Base-by-base conservation (phyloP, 2,888 invertebrate species). In the Drosophila limbata region DNA sequence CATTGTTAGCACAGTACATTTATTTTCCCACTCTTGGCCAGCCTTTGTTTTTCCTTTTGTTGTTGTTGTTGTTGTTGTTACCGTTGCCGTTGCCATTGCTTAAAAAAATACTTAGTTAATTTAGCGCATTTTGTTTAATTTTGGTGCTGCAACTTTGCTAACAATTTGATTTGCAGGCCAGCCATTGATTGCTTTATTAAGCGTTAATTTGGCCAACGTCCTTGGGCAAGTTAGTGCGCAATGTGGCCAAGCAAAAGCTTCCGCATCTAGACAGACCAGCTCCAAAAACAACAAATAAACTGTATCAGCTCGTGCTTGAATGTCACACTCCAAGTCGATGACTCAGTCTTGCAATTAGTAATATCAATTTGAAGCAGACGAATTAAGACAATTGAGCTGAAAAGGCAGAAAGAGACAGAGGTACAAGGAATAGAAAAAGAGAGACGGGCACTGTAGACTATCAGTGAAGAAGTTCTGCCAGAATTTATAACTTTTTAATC, bases 121-220 rank as follows among this genome's bases (percentile, higher is more conserved):
- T 85, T 89, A 81, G 84, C 89, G 79, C 81, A 87, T 73, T 85
- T 86, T 84, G 72, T 68, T 79, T 76, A 89, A 84, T 78, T 81
- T 89, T 69, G 77, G 71, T 66, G 63, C 84, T 77, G 67, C 47
- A 39, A 75, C 51, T 73, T 53, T 51, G 87, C 73, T 77, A 73
- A 81, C 84, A 88, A 86, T 86, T 90, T 86, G 84, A 88, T 84
- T 90, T 84, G 89, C 87, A 74, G 74, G 65, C 79, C 72, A 70
- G 44, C 72, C 42, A 55, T 69, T 85, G 90, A 85, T 85, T 90
- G 84, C 85, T 90, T 85, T 85, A 85, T 90, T 90, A 88, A 84
- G 81, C 78, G 89, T 80, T 90, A 69, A 86, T 83, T 88, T 78
- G 69, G 69, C 63, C 76, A 53, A 61, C 81, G 81, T 84, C 90